Evolutionary conservation across 1,140 invertebrate genomes (phyloP), one percentile per base, ranked within the genome.

Genomic region (Venturia canescens): DNA sequence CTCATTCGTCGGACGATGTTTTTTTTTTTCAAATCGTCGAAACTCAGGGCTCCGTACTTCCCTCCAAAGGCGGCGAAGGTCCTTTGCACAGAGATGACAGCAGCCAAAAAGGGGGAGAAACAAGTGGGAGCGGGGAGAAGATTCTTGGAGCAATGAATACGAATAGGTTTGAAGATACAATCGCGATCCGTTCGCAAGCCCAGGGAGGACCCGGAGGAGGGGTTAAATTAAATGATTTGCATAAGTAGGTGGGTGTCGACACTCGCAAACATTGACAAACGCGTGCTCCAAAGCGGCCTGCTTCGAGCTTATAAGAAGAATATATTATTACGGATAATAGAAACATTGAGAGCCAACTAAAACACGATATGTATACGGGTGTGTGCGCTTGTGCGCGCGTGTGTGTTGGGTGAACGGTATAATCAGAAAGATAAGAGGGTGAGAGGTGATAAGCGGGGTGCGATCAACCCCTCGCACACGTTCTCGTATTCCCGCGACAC

Each of bases 151-250:
- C 90, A 92, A 92, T 92, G 90, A 92, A 92, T 92, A 92, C 91
- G 91, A 92, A 92, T 92, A 92, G 91, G 88, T 89, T 91, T 91
- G 84, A 85, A 90, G 91, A 92, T 92, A 92, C 89, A 87, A 92
- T 92, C 91, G 89, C 86, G 90, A 89, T 88, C 85, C 87, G n/a
- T 80, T 86, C 85, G 27, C n/a, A 57, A 57, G 50, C 71, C 34
- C 21, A 60, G 67, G 81, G 83, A 84, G 83, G 7, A 9, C 7
- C 5, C 7, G 7, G 38, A 44, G 84, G 89, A n/a, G n/a, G 89
- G 89, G 90, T 89, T 92, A 92, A 92, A 92, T 92, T 92, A 92
- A 92, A 92, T 92, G 89, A 92, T 92, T 92, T 92, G 90, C 91
- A 92, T 92, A 92, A 92, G 90, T 92, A 92, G 91, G 91, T 92